These are phyloP conservation scores for Cichladusa arquata DNA, from an alignment of 2,113 vertebrate genomes.

Conservation along the genomic window DNA sequence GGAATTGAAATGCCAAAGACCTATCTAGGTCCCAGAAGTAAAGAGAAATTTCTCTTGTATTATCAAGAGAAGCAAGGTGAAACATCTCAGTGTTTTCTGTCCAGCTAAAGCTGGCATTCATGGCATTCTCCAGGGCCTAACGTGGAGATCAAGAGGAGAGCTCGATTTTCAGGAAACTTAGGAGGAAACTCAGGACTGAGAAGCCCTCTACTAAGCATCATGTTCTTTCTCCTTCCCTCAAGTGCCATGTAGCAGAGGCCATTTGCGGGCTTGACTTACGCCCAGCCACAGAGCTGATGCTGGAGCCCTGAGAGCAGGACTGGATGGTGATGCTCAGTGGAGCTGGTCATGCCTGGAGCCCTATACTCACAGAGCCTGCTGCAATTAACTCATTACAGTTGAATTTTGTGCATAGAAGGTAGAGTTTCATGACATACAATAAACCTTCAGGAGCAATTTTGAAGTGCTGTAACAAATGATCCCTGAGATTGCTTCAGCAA, in stretches of 20 bases:
- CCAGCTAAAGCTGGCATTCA: not conserved
- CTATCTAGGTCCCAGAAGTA: not conserved
- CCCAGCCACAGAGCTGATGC: not conserved
- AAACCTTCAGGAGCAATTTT: not conserved
- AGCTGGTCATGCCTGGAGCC: not conserved
- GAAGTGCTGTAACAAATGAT: not conserved
- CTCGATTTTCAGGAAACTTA: not conserved
- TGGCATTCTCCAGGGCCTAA: not conserved
- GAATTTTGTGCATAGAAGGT: not conserved
- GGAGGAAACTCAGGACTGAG: not conserved
- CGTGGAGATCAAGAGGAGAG: not conserved
- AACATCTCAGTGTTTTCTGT: not conserved
- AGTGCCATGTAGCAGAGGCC: not conserved
- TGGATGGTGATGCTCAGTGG: not conserved
- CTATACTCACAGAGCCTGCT: not conserved
- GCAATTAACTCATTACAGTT: not conserved
- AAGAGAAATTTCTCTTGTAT: not conserved
- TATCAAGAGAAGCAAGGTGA: not conserved
- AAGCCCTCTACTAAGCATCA: not conserved
- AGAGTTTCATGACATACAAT: not conserved
- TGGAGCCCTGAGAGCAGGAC: not conserved
- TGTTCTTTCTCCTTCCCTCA: not conserved
- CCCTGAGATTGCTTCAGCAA: not conserved
- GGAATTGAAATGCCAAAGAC: not conserved
- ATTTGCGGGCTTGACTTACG: not conserved